A percentile compares a stretch with the other conserved stretches of the same genome.
Conservation (phyloP, 2,888 invertebrate genomes). For the Lysandra coridon region DNA sequence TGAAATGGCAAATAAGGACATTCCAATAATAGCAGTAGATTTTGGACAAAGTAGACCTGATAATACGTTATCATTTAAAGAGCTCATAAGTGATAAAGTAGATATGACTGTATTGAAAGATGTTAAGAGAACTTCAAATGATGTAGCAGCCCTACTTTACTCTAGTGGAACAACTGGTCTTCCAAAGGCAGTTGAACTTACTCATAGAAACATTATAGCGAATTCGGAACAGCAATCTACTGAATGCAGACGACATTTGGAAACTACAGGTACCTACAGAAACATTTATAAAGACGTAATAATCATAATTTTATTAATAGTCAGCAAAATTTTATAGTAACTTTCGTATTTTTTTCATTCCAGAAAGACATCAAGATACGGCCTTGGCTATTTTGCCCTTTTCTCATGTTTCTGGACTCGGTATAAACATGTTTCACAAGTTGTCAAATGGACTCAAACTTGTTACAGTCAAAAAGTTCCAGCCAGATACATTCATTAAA, state of each 20-base stretch:
- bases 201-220: slow-evolving; percentile 78
- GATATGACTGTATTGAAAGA: slow-evolving; percentile 72
- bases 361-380: slow-evolving; percentile 74
- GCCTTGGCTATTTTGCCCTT: slow-evolving; percentile 84
- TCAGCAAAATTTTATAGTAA: not conserved
- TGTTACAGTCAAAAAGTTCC: slow-evolving; percentile 86
- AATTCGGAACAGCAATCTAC: slow-evolving; percentile 66
- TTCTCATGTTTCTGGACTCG: slow-evolving; percentile 86
- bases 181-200: slow-evolving; percentile 86
- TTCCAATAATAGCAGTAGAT: slow-evolving; percentile 74
- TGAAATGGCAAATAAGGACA: slow-evolving; percentile 58
- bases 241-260: slow-evolving; percentile 47
- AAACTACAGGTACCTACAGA: slow-evolving; percentile 47
- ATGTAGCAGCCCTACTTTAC: slow-evolving; percentile 86
- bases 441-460: slow-evolving; percentile 81
- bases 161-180: slow-evolving; percentile 93
- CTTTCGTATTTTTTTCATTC: slow-evolving; percentile 32
- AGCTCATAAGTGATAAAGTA: slow-evolving; percentile 72
- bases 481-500: slow-evolving; percentile 83
- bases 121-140: slow-evolving; percentile 67
- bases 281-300: not conserved
- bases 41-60: slow-evolving; percentile 57
- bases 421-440: slow-evolving; percentile 75
- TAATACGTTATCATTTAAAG: slow-evolving; percentile 81
- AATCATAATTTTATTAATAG: not conserved